Evolutionary conservation across 2,113 vertebrate species (phyloP).

Genomic region (Strix aluco): DNA sequence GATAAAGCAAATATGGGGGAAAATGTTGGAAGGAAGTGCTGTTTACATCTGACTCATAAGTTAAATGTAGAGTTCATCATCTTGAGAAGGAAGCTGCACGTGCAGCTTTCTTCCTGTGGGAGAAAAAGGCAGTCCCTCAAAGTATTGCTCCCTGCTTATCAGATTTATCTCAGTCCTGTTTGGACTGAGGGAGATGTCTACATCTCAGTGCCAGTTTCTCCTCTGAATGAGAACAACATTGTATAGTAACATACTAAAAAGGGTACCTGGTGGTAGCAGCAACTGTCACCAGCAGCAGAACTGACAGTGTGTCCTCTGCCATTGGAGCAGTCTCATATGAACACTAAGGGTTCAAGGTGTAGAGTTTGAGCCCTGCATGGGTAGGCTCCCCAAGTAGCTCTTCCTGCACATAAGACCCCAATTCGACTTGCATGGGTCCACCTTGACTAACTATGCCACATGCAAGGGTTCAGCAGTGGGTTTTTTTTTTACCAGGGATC

Average conservation of each 20-base stretch:
- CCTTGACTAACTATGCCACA: neutral
- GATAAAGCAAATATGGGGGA: neutral
- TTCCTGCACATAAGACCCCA: neutral
- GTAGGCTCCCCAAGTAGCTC: neutral
- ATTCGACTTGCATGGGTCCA: fast-evolving
- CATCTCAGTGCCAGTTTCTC: neutral
- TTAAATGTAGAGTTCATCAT: neutral
- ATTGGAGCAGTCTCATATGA: fast-evolving
- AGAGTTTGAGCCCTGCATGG: neutral
- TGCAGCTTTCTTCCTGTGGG: neutral
- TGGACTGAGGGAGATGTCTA: neutral
- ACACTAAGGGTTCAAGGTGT: neutral
- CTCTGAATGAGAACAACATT: neutral
- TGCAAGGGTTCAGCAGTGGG: neutral
- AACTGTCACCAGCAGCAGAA: neutral
- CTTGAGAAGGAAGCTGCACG: neutral
- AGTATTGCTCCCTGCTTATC: neutral
- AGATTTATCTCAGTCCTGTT: neutral
- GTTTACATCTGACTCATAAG: neutral
- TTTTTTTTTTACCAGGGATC: neutral
- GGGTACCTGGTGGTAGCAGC: neutral
- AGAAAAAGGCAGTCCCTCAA: neutral
- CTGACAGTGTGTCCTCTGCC: neutral
- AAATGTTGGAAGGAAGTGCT: neutral
- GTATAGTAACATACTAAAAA: neutral